Evolutionary conservation across 2,888 invertebrate species (phyloP), one percentile per base, ranked within the genome.

Genomic region (Leptinotarsa peninsularis): DNA sequence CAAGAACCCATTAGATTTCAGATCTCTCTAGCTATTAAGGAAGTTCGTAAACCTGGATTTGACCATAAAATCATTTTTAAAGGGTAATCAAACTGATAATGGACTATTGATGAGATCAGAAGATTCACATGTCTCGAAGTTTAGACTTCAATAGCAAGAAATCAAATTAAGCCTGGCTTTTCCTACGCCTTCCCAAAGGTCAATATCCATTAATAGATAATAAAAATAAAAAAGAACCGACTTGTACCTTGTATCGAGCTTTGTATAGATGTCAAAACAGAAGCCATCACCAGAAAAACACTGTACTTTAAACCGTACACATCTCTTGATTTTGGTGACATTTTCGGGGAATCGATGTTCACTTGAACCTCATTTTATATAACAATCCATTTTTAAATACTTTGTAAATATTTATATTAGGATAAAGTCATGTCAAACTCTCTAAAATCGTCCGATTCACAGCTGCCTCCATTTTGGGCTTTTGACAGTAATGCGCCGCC

Each of bases 211-310:
- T 67, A 70, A 67, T 18, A 67, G 67, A 49, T 73, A 76, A 76
- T 68, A 68, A 58, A 72, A 68, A 74, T 76, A 74, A 68, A 43
- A 43, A 63, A 76, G 66, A 68, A 76, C 66, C 67, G 68, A 71
- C 50, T 54, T 73, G 71, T 74, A 76, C 71, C 72, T 75, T 72
- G 72, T 75, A 75, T 71, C 66, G 72, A 75, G 66, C 76, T 71
- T 74, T 86, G 84, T 83, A 84, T 83, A 78, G 80, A 80, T 83
- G 84, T 84, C 85, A 85, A 84, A 84, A 85, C 85, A 83, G 82
- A 82, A 81, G 84, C 80, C 79, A 86, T 81, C 80, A 86, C 81
- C 80, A 84, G 81, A 81, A 84, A 82, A 80, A 84, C 82, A 83
- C 82, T 82, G 79, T 81, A 84, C 81, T 80, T 84, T 81, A 78